Evolutionary conservation across 2,797 vertebrate species (phyloP), one percentile per base, ranked within the genome.

Genomic region (Phoeniculus purpureus): DNA sequence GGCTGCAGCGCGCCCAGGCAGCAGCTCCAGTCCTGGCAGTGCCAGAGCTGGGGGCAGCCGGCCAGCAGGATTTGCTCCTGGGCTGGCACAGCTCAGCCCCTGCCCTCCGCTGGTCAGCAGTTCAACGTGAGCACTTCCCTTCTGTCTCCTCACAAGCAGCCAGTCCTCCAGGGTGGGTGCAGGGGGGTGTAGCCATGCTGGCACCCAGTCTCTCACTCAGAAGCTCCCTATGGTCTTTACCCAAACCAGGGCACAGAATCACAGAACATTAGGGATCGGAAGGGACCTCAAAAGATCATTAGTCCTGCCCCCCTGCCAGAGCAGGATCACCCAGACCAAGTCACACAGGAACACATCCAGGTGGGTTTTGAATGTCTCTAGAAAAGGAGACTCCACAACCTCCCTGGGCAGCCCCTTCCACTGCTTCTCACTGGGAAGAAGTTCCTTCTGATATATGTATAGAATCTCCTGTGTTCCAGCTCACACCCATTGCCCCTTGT

Each of bases 101-200:
- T 37, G 48, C 68, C 15, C 40, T 64, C 31, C 56, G 1, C 10
- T 12, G 2, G 50, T 62, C 59, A 60, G 76, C 59, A 48, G 7
- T 8, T 17, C 2, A 3, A 3, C 7, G 29, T 5, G 17, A 76
- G 45, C 2, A 1, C 19, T 15, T 70, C 15, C 56, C 5, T 18
- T 29, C 56, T 7, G 23, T 17, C 40, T 37, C 5, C 62, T 62
- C 17, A 6, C 9, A n/a, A 78, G n/a, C 5, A 43, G 74, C 32
- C 12, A 20, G 3, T 13, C 23, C 65, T 54, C 12, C 1, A 0
- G 18, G 0, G 1, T 2, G 7, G 18, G 6, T 3, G 26, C 71
- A 10, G 37, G 47, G 58, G 17, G 59, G 21, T 22, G 51, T 4
- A 71, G 43, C 31, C 4, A 0, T 21, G 20, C 6, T 16, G 27